Percentiles rank a stretch among this genome's conserved stretches.
Conservation (phyloP, 2,797 vertebrate species). For the Odontamblyopus rebecca region DNA sequence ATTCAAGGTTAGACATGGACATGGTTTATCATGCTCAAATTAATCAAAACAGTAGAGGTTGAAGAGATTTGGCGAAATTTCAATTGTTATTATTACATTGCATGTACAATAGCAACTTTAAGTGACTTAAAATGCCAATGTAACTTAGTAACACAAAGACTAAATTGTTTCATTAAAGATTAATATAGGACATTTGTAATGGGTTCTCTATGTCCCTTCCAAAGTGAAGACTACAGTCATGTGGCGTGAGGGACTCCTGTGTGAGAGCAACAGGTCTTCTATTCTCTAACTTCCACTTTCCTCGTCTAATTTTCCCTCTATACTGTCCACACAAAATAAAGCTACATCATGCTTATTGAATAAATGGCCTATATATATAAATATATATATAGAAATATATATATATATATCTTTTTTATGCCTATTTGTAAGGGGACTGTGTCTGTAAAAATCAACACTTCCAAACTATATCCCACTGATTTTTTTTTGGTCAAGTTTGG, state of each 20-base stretch:
- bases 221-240: background rate
- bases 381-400: slow-evolving; percentile 67
- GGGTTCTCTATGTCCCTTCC: background rate
- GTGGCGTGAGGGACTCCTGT: slow-evolving; percentile 44
- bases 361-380: slow-evolving; percentile 72
- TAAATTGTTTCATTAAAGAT: background rate
- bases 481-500: slow-evolving; percentile 64
- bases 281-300: slow-evolving; percentile 68
- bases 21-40: background rate
- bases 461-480: slow-evolving; percentile 65
- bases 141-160: background rate
- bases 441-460: slow-evolving; percentile 73
- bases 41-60: background rate
- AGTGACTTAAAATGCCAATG: background rate
- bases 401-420: slow-evolving; percentile 79
- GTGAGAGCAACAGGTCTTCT: slow-evolving; percentile 64
- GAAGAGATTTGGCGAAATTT: background rate
- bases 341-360: slow-evolving; percentile 68
- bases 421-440: slow-evolving; percentile 75
- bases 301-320: slow-evolving; percentile 63
- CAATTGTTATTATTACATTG: background rate
- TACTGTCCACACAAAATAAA: slow-evolving; percentile 65
- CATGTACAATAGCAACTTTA: background rate
- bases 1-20: background rate
- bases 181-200: background rate